These are phyloP conservation scores for Arenaria interpres DNA, from an alignment of 2,113 vertebrate genomes.

Conservation along the genomic window DNA sequence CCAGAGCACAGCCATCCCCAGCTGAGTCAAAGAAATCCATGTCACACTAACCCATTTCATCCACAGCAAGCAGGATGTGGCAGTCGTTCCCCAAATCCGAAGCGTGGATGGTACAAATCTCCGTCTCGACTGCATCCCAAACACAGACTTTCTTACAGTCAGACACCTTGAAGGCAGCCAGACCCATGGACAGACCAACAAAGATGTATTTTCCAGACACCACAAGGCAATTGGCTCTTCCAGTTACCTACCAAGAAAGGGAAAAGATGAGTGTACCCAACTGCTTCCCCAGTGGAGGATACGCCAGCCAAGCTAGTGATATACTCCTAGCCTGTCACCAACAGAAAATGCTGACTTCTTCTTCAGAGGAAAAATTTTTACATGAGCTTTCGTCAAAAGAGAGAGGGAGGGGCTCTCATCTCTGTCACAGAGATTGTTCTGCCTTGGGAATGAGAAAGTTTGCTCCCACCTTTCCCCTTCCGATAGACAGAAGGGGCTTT, in stretches of 20 bases:
- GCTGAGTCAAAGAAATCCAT: background rate
- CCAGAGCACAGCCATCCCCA: background rate
- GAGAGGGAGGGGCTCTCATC: background rate
- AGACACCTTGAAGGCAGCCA: conserved; percentile 74
- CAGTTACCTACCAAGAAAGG: conserved; percentile 73
- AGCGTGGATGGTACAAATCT: conserved; percentile 77
- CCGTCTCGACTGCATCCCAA: conserved; percentile 75
- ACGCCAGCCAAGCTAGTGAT: background rate
- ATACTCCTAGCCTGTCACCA: background rate
- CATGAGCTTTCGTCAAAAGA: background rate
- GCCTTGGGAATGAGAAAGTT: background rate
- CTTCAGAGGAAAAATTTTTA: background rate
- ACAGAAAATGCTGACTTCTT: background rate
- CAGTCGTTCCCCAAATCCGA: conserved; percentile 49
- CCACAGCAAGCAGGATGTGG: conserved; percentile 78
- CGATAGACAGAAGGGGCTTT: background rate
- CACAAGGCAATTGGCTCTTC: conserved; percentile 77
- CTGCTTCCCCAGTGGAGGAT: background rate
- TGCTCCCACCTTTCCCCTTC: background rate
- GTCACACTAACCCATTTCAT: conserved; percentile 82
- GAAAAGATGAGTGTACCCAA: background rate
- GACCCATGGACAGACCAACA: conserved; percentile 75
- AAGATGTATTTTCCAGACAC: conserved; percentile 78
- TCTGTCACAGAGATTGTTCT: background rate
- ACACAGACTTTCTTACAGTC: conserved; percentile 24